Conservation (phyloP, 2,888 invertebrate species). For the Cryptus armator region DNA sequence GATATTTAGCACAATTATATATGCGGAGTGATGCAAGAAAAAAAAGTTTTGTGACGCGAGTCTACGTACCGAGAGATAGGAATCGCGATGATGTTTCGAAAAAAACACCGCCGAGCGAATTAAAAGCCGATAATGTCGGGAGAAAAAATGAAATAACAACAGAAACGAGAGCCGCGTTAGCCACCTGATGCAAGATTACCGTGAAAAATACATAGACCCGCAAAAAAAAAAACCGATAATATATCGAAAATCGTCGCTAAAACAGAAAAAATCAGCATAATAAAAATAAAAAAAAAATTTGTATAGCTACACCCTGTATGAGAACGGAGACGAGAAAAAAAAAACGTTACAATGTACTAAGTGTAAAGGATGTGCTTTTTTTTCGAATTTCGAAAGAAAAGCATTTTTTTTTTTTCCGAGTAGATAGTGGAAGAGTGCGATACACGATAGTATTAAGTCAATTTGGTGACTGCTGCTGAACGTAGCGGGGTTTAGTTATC, state of each 20-base stretch:
- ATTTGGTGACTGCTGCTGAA: conserved; percentile 77
- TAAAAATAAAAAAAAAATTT: conserved; percentile 31
- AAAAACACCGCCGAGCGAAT: background rate
- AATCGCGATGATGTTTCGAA: conserved; percentile 48
- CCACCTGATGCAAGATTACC: background rate
- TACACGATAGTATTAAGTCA: conserved; percentile 81
- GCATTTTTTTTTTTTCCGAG: conserved; percentile 43
- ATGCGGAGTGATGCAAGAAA: conserved; percentile 66
- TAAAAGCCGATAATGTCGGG: background rate
- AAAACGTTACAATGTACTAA: conserved; percentile 50
- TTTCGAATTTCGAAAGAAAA: conserved; percentile 56
- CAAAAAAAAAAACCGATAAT: conserved; percentile 23
- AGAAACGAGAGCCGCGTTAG: background rate
- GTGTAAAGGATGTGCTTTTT: conserved; percentile 44
- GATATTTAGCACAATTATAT: conserved; percentile 84
- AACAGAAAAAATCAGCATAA: conserved; percentile 55
- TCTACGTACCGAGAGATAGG: conserved; percentile 38
- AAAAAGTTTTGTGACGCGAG: conserved; percentile 46
- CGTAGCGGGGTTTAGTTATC: conserved; percentile 66
- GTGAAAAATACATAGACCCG: conserved; percentile 19
- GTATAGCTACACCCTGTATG: conserved; percentile 56
- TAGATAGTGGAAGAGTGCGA: conserved; percentile 65
- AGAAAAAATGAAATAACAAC: background rate
- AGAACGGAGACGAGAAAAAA: conserved; percentile 48
- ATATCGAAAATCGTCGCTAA: conserved; percentile 39